Evolutionary conservation across 2,113 vertebrate genomes (phyloP), one percentile per base, ranked within the genome.

Genomic region (Psettodes erumei): DNA sequence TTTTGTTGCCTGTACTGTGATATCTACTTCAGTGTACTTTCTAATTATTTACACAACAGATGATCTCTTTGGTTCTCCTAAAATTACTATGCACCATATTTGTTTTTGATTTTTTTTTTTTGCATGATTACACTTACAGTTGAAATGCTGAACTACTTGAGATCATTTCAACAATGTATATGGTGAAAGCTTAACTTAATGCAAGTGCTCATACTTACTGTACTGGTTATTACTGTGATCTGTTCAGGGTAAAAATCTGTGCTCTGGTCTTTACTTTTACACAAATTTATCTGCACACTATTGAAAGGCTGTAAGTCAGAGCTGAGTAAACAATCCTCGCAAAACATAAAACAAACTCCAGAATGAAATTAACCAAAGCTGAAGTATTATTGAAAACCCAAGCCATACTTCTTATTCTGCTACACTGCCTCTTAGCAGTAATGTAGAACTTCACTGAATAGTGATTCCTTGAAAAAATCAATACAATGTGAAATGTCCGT

Each of bases 1-100:
- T 56, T 87, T 48, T 71, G 69, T 83, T 79, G 54, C 84, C 77
- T 87, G 79, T 87, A 85, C 83, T 91, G 89, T 90, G 89, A 90
- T 73, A 75, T 82, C 73, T 84, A 71, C 71, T 69, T 82, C 53
- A 48, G 78, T 88, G 80, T 82, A 48, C 51, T 53, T 54, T 77
- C 64, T 45, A 62, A 84, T 65, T 62, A 82, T 73, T 66, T 53
- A 63, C 33, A 64, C 40, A 81, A 28, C 56, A 72, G 62, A 77
- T 79, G 9, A 65, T 45, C 38, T 59, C 67, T 73, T 62, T 79
- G 68, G 63, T 59, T 81, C 75, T 79, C 50, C 58, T 54, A 51
- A 81, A 63, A 77, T 64, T 25, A 79, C 83, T 82, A 87, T 88
- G 84, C 90, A 90, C 27, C 56, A 37, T n/a, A n/a, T 35, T 27